Evolutionary conservation across 2,888 invertebrate species (phyloP), one percentile per base, ranked within the genome.

Genomic region (Amphimallon solstitiale): DNA sequence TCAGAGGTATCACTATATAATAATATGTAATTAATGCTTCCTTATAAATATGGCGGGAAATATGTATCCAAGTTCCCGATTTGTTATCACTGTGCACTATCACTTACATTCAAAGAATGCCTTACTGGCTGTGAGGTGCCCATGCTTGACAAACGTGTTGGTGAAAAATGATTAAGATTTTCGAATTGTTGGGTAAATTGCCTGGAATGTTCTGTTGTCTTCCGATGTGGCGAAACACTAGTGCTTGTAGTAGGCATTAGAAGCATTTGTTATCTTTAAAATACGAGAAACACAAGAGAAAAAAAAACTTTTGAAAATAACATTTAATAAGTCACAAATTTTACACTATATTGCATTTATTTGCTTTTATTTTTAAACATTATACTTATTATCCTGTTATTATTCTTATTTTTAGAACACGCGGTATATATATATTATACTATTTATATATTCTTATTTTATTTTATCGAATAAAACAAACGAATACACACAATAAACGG

Each of bases 41-140:
- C 17, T 45, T 21, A 17, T 45, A 45, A 10, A 45, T 45, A 45
- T 14, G 48, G 48, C 48, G 48, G 21, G 48, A 49, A 49, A 49
- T n/a, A 23, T 49, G 21, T 21, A 23, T 29, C 29, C 29, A 10
- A 46, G 12, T 10, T 29, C 17, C 19, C 2, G 45, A n/a, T n/a
- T n/a, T n/a, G n/a, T n/a, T 46, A 46, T 46, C 46, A 46, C 46
- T 21, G n/a, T 21, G 15, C 17, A 29, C 23, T 43, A 48, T 61
- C 65, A 76, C 76, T 76, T 76, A 76, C 76, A 70, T 75, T 76
- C 63, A 76, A 65, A 23, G 73, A 72, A 45, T 75, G 76, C 69
- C 75, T 67, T 56, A 76, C 68, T n/a, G 74, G 73, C 65, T 73
- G 75, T 12, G 73, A 71, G 54, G 74, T 72, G 60, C 72, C 74